Evolutionary conservation across 2,113 vertebrate genomes (phyloP), one percentile per base, ranked within the genome.

Genomic region (Guaruba guarouba): DNA sequence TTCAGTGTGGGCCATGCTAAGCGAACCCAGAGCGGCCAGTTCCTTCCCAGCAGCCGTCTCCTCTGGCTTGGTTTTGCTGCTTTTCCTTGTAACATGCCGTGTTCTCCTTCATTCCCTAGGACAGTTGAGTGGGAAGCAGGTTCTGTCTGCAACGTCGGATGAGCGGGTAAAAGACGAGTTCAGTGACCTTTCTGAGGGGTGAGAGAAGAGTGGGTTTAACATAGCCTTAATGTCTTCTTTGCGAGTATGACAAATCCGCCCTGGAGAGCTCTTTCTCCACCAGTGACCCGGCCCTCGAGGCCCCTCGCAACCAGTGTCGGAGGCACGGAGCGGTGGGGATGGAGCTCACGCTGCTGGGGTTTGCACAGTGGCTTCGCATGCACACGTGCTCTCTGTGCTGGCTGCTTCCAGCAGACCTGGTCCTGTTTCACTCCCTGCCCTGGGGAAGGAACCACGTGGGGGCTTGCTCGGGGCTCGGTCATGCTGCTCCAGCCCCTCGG

Each of bases 181-280:
- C 98, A 99, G 98, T 94, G 99, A 99, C 95, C 97, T 99, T 93
- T 99, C 99, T 81, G 99, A 99, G 98, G 98, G 99, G 99, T 99
- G 98, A 98, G 98, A 98, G 98, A 98, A 98, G 98, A 98, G 98
- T 96, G 98, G 98, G 98, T 98, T 98, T 97, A 73, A 96, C 86
- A 90, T 84, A 97, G 96, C 92, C 96, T 97, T 96, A 87, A 90
- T 96, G 97, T 96, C 93, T 93, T 95, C 97, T 97, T 97, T 96
- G 91, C 92, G 70, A 96, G 94, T 73, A 29, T 95, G 96, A 51
- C 39, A 63, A n/a, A 64, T 35, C 66, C 9, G 6, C 12, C 41
- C 28, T 1, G 1, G 79, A 27, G 78, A 87, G 68, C 81, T 70
- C n/a, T 43, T 68, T 46, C 70, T 82, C 79, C 85, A 7, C 15